A percentile compares a stretch with the other conserved stretches of the same genome.
Evolutionary conservation across 2,113 vertebrate genomes (phyloP).

Genomic region (Daboia siamensis): DNA sequence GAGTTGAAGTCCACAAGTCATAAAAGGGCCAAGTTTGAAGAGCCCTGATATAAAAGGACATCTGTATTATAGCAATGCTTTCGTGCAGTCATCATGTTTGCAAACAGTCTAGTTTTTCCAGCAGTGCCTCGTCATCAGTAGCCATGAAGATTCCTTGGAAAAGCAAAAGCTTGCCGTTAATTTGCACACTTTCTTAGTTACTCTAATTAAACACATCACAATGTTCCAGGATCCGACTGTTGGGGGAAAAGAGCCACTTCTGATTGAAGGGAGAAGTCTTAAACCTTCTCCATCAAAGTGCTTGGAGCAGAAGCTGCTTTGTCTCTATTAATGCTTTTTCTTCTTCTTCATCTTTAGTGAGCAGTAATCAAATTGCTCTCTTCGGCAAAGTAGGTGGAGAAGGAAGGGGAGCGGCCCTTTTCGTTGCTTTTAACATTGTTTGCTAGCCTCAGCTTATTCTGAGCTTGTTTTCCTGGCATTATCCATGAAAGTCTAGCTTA

Average conservation of each 20-base stretch:
- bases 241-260: not conserved
- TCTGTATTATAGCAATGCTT: not conserved
- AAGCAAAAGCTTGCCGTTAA: not conserved
- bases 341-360: not conserved
- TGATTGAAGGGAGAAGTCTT: not conserved
- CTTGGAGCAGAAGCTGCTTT: not conserved
- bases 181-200: not conserved
- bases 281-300: not conserved
- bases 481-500: not conserved
- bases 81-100: not conserved
- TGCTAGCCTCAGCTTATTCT: not conserved
- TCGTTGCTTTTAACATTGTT: not conserved
- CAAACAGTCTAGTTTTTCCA: not conserved
- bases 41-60: not conserved
- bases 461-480: not conserved
- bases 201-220: not conserved
- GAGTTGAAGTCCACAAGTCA: too few species aligned
- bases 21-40: too few species aligned
- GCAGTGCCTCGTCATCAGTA: not conserved
- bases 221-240: not conserved
- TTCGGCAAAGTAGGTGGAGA: not conserved
- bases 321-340: not conserved
- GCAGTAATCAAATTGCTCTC: not conserved
- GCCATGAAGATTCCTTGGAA: not conserved
- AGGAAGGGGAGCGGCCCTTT: not conserved